These are phyloP conservation scores for Merops nubicus DNA, from an alignment of 2,113 vertebrate species.

Conservation along the genomic window DNA sequence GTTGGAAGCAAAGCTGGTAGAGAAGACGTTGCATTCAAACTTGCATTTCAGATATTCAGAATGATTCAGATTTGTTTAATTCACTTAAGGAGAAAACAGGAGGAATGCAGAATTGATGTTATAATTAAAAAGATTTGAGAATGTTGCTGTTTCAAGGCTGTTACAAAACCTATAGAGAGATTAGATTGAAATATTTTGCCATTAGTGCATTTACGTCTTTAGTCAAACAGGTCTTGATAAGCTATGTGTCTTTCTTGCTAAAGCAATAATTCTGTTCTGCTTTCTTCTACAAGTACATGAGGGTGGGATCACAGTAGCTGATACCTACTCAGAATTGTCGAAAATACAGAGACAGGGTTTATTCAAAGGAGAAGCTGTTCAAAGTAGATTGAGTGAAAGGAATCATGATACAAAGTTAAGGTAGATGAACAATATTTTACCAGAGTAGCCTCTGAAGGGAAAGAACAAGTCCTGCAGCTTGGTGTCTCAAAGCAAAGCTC, in stretches of 20 bases:
- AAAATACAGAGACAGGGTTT: not conserved
- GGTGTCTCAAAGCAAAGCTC: not conserved
- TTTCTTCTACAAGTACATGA: not conserved
- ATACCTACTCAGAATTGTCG: not conserved
- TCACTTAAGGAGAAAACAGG: not conserved
- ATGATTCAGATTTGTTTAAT: not conserved
- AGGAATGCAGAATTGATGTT: not conserved
- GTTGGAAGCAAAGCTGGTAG: not conserved
- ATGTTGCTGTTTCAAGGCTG: not conserved
- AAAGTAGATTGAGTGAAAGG: not conserved
- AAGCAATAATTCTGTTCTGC: not conserved
- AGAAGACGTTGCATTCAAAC: not conserved
- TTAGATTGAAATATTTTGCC: not conserved
- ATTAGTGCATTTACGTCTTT: not conserved
- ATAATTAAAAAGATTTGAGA: not conserved
- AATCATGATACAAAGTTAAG: not conserved
- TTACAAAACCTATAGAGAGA: not conserved
- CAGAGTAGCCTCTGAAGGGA: not conserved
- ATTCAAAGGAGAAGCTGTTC: not conserved
- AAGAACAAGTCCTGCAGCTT: not conserved
- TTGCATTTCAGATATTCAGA: not conserved
- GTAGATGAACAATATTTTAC: not conserved
- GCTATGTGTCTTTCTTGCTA: not conserved
- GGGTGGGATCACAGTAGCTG: not conserved
- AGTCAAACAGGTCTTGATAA: not conserved